phyloP scores from a whole-genome alignment of 2,113 vertebrate genomes.

The Salvator merianae region DNA sequence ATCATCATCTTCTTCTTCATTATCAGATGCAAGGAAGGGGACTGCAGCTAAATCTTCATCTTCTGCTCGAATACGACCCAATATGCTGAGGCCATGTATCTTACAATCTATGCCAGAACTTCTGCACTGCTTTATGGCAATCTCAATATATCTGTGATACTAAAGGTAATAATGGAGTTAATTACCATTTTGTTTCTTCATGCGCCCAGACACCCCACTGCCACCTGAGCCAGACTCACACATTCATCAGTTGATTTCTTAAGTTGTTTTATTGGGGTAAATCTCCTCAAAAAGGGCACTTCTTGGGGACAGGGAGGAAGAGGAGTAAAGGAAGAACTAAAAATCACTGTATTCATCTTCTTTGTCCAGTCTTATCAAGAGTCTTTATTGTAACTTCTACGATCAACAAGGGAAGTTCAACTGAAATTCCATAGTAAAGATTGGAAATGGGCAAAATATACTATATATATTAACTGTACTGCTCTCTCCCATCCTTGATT shows the following conservation, averaged over 20 bases:
- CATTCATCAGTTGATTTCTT: not conserved
- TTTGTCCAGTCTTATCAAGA: too few species aligned
- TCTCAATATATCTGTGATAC: slow-evolving; percentile 95
- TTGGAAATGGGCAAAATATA: too few species aligned
- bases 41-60: slow-evolving; percentile 95
- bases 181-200: not conserved
- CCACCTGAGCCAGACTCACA: too few species aligned
- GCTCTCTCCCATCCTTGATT: too few species aligned
- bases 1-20: slow-evolving; percentile 98
- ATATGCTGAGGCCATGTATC: slow-evolving; percentile 90
- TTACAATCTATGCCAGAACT: slow-evolving; percentile 99
- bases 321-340: too few species aligned
- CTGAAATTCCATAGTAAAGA: too few species aligned
- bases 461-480: too few species aligned
- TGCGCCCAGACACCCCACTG: not conserved
- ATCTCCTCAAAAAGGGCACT: too few species aligned
- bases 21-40: slow-evolving; percentile 95
- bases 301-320: too few species aligned
- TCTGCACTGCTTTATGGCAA: slow-evolving; percentile 96
- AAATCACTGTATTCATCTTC: too few species aligned
- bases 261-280: not conserved
- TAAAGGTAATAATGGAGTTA: slow-evolving; percentile 52
- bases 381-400: too few species aligned
- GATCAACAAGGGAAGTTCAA: too few species aligned
- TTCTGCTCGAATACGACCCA: slow-evolving; percentile 91